Evolutionary conservation across 2,113 vertebrate genomes (phyloP), one percentile per base, ranked within the genome.

Genomic region (Zapornia atra): DNA sequence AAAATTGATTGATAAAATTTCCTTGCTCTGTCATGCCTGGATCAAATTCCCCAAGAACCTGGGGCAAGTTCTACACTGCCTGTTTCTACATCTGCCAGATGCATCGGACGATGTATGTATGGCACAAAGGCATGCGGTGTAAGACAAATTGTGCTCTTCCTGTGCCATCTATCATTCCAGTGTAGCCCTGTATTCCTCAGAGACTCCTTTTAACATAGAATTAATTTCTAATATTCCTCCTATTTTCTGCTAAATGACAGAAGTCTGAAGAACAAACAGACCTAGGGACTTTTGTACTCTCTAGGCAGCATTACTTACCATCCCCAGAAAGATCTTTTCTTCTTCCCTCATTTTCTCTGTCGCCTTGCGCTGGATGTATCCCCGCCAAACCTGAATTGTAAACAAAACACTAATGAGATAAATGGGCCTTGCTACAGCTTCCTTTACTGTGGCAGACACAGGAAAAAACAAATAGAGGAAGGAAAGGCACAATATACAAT

Each of bases 291-390:
- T 94, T 82, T 54, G 5, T 77, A 68, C 78, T 88, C 60, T 88
- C 19, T 24, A 61, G 83, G 80, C 33, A 65, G 36, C 57, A 15
- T 11, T 38, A 97, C 98, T 98, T 70, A 99, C 99, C 98, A 99
- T 99, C 26, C 98, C 98, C 95, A 99, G 97, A 93, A 99, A 99
- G 56, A 99, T 65, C 98, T 98, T 98, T 96, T 99, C 98, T 64
- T 98, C 98, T 63, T 98, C 97, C 77, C 98, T 95, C 54, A 98
- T 89, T 40, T 75, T 96, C 60, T 96, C 68, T 5, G 98, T 98
- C 90, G 65, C 97, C 97, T 86, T 98, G 92, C 68, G 92, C 69
- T 98, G 98, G 48, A 48, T 46, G 89, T 98, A 98, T 56, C 98
- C 98, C 93, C 96, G 98, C 98, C 99, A 99, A 69, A 98, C 94